Conservation (phyloP, 2,113 vertebrate species). For the Vombatus ursinus region DNA sequence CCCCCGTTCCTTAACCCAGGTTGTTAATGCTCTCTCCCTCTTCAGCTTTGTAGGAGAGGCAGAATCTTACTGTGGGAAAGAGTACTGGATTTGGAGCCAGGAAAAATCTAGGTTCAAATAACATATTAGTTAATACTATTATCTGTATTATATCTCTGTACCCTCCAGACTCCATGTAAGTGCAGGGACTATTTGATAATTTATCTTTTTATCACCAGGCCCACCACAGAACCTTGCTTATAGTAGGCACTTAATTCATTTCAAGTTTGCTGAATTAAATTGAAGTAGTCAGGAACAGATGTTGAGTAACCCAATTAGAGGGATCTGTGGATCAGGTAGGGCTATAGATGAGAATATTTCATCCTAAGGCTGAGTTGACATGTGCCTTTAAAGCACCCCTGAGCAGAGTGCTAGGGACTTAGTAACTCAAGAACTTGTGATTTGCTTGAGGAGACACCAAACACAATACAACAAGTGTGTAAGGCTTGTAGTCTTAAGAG, state of each 20-base stretch:
- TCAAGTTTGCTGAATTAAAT: neutral
- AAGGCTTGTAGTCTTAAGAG: neutral
- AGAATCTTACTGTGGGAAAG: neutral
- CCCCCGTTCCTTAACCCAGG: neutral
- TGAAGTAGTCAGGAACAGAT: neutral
- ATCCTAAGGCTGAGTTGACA: neutral
- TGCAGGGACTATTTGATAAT: neutral
- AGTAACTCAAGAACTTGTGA: neutral
- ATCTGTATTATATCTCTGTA: neutral
- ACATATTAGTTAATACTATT: neutral
- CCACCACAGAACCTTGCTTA: neutral
- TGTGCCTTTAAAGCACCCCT: neutral
- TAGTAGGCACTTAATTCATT: neutral
- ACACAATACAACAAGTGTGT: neutral
- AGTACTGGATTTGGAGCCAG: neutral
- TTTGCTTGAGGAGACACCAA: neutral
- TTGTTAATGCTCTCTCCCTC: neutral
- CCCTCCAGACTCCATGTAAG: neutral
- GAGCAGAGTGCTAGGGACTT: neutral
- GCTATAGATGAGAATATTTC: neutral
- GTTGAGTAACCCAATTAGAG: neutral
- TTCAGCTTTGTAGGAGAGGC: neutral
- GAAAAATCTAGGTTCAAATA: neutral
- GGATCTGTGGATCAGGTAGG: neutral
- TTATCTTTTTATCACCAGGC: neutral